Evolutionary conservation across 1,140 invertebrate species (phyloP).

Genomic region (Linepithema humile): DNA sequence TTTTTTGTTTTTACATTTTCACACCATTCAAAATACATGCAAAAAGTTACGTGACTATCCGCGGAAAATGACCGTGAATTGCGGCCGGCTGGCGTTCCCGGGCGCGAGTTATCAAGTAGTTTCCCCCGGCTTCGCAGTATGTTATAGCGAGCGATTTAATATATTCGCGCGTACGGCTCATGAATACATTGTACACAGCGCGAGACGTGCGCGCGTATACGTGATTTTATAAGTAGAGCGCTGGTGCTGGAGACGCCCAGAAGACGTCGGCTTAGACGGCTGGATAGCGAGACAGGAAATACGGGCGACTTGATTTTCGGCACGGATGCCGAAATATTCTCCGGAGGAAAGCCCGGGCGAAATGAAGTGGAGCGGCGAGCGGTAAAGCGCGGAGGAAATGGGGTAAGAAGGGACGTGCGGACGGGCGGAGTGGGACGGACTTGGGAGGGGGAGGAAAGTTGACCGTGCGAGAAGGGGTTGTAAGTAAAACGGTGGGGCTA

Average conservation of each 20-base stretch:
- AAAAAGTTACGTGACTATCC: background rate
- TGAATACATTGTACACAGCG: conserved; percentile 49
- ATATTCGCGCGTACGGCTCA: conserved; percentile 48
- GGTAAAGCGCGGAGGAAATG: conserved; percentile 63
- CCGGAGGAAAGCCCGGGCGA: conserved; percentile 49
- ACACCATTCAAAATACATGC: background rate
- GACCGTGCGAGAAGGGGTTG: conserved; percentile 39
- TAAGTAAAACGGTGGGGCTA: conserved; percentile 42
- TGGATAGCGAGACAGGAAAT: conserved; percentile 10
- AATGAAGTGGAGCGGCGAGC: conserved; percentile 60
- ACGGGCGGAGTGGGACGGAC: background rate
- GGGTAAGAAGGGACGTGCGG: conserved; percentile 62
- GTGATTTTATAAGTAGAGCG: conserved; percentile 54
- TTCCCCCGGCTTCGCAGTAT: conserved; percentile 28
- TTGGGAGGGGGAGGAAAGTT: conserved; percentile 24
- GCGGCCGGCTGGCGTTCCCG: background rate
- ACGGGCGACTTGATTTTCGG: conserved; percentile 21
- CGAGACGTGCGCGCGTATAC: conserved; percentile 29
- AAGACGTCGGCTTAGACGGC: background rate
- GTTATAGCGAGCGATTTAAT: conserved; percentile 58
- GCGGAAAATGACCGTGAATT: conserved; percentile 1
- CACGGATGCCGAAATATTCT: conserved; percentile 45
- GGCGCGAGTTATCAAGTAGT: conserved; percentile 1
- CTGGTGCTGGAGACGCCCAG: too few relatives aligned
- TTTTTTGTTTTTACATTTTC: background rate